Base-by-base conservation (phyloP, 2,888 invertebrate genomes). In the Drosophila ustulata region DNA sequence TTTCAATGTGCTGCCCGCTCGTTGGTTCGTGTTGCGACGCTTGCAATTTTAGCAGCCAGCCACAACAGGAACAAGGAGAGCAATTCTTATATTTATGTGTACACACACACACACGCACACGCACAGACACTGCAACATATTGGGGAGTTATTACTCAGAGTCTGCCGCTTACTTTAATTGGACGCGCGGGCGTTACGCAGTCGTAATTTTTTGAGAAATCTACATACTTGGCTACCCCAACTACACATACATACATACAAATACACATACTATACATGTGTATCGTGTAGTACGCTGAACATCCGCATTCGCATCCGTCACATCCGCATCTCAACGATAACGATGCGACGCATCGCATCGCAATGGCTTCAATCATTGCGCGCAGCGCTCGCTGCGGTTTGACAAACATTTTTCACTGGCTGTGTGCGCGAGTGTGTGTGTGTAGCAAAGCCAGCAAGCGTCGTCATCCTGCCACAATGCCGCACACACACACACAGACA, bases 161-260 rank as follows among this genome's bases (percentile, higher is more conserved):
- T 66, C 28, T 53, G 67, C 79, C 77, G 85, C 88, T 83, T 80
- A 86, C 90, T 89, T 90, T 91, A 90, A 91, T 90, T 90, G 90
- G 89, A 88, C 88, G 74, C 74, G 86, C 86, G 76, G 75, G 89
- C 85, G 89, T 88, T 89, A 82, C 86, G 90, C 86, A 89, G 89
- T 89, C 81, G 90, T 90, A 86, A 89, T 91, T 84, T 82, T 77
- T 77, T 80, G 83, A 82, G 82, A 82, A 82, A 82, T 82, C 81
- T 86, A 69, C 78, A 83, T 81, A 68, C 81, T 85, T 72, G 64
- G 23, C 13, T 9, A 6, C 45, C 32, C 47, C 47, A 62, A 65
- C 23, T 39, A 26, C 4, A 75, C 13, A 5, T 34, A 37, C 5
- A n/a, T n/a, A n/a, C n/a, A n/a, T n/a, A n/a, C n/a, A n/a, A n/a